Conservation (phyloP, 1,140 invertebrate genomes). For the Dysdera silvatica region DNA sequence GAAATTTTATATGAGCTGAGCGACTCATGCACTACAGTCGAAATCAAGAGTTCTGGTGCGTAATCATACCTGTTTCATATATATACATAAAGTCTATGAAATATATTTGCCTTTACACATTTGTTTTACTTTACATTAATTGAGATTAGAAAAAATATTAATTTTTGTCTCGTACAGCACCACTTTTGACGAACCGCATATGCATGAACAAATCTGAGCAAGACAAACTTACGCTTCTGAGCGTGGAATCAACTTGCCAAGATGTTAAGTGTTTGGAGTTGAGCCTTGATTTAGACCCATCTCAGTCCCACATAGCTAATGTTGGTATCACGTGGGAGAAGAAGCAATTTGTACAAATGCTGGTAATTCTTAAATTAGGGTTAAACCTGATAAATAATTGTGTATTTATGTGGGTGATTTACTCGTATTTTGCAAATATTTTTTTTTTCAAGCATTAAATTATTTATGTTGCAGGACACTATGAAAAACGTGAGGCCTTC, state of each 20-base stretch:
- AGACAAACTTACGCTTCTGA: neutral
- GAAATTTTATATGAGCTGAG: no score
- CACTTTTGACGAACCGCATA: neutral
- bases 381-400: no score
- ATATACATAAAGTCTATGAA: neutral
- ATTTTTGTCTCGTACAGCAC: neutral
- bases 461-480: neutral
- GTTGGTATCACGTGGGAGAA: constrained; percentile 4
- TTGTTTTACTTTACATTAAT: neutral
- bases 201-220: constrained; percentile 2
- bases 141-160: neutral
- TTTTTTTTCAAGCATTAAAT: neutral
- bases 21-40: neutral
- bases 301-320: neutral
- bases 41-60: neutral
- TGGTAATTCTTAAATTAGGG: no score
- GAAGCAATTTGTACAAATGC: neutral
- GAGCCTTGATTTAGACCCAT: neutral
- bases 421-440: neutral
- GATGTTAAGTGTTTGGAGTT: constrained; percentile 1
- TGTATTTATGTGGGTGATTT: no score
- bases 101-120: neutral
- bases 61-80: neutral
- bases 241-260: neutral
- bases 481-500: neutral